Percentiles rank a stretch among this genome's conserved stretches.
These are phyloP conservation scores for Dioctria rufipes DNA, from an alignment of 2,888 invertebrate species.

Conservation along the genomic window DNA sequence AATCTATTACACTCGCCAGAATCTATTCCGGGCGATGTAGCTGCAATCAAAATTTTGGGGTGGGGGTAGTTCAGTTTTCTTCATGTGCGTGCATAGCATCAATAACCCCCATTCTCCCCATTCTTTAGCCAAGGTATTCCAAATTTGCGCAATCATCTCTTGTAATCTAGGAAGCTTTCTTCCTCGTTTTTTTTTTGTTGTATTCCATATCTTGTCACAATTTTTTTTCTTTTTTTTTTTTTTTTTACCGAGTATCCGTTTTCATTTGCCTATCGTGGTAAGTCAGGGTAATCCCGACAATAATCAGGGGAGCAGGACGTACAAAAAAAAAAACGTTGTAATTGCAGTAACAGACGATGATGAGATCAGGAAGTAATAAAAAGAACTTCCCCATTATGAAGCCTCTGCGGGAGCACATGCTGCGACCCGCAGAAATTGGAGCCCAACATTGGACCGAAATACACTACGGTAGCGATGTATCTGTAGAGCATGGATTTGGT, in stretches of 20 bases:
- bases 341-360: constrained; percentile 37
- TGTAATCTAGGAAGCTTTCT: constrained; percentile 21
- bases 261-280: constrained; percentile 16
- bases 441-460: neutral
- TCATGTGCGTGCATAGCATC: neutral
- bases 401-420: constrained; percentile 27
- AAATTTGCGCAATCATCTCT: constrained; percentile 39
- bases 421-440: neutral
- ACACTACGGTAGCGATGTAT: neutral
- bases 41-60: neutral
- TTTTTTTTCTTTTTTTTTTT: constrained; percentile 6
- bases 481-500: neutral
- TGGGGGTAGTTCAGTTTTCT: constrained; percentile 15
- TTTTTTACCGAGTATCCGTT: constrained; percentile 49
- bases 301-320: neutral
- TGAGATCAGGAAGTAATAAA: constrained; percentile 54
- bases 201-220: constrained; percentile 33
- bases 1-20: neutral
- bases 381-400: constrained; percentile 49
- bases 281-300: neutral
- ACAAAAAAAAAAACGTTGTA: constrained; percentile 36
- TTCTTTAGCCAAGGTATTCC: constrained; percentile 19
- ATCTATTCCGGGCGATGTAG: constrained; percentile 32
- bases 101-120: neutral
- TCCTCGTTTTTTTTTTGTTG: neutral